phyloP scores from a whole-genome alignment of 2,888 invertebrate species.

The Ophraella communa region DNA sequence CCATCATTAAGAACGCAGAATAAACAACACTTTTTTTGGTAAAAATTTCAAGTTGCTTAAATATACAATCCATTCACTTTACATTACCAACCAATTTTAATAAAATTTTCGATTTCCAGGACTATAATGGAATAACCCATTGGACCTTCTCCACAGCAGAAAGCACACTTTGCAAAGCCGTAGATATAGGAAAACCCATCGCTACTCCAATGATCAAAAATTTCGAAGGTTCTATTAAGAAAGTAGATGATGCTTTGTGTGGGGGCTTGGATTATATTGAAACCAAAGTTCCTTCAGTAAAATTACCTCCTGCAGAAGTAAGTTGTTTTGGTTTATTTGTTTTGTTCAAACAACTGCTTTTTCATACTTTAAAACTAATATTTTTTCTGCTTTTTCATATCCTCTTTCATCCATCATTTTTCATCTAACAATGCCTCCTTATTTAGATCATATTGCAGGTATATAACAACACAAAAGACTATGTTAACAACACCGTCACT shows the following conservation, averaged over 20 bases:
- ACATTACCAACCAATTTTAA: background rate
- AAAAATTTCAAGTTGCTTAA: no score
- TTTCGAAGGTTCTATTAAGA: constrained; percentile 63
- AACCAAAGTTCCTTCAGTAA: constrained; percentile 64
- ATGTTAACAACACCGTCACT: constrained; percentile 52
- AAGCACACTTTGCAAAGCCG: constrained; percentile 62
- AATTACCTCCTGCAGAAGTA: constrained; percentile 65
- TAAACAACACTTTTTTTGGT: no score
- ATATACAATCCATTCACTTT: no score
- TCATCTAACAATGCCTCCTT: constrained; percentile 32
- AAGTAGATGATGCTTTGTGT: constrained; percentile 65
- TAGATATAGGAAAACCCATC: constrained; percentile 62
- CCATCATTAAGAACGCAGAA: no score
- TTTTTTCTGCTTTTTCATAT: background rate
- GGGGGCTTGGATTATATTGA: constrained; percentile 65
- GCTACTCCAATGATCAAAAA: constrained; percentile 62
- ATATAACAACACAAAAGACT: constrained; percentile 57
- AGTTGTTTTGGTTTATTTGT: constrained; percentile 26
- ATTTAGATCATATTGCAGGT: constrained; percentile 57
- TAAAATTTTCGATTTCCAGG: constrained; percentile 48
- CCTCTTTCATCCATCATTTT: constrained; percentile 16
- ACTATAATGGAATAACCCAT: constrained; percentile 62
- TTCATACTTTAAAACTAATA: background rate
- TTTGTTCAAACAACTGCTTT: constrained; percentile 17
- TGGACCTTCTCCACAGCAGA: constrained; percentile 66